Percentiles rank a stretch among this genome's conserved stretches.
Evolutionary conservation across 2,888 invertebrate genomes (phyloP).

Genomic region (Epistrophella euchroma): DNA sequence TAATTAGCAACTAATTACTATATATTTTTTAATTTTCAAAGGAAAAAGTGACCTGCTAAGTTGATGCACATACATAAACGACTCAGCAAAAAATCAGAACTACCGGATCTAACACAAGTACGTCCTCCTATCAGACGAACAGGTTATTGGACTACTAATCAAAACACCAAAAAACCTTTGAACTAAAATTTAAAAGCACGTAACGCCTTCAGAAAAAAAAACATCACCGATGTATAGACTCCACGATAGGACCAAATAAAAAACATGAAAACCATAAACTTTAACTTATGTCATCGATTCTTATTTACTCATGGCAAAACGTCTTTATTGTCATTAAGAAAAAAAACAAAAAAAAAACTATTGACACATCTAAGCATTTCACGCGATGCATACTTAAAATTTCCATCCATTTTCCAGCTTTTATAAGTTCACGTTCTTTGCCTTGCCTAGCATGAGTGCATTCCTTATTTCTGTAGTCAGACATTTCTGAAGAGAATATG

Average conservation of each 20-base stretch:
- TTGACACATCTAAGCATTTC: slow-evolving; percentile 25
- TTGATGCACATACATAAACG: no score
- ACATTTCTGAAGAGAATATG: slow-evolving; percentile 32
- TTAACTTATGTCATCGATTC: slow-evolving; percentile 1
- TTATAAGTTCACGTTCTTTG: slow-evolving; percentile 35
- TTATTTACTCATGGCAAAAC: neutral
- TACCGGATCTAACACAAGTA: no score
- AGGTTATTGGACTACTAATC: no score
- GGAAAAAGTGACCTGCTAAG: no score
- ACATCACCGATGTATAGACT: neutral
- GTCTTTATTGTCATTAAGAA: neutral
- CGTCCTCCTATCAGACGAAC: no score
- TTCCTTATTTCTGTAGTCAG: slow-evolving; percentile 17
- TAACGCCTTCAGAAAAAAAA: neutral
- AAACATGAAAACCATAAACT: neutral
- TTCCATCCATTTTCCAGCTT: slow-evolving; percentile 10
- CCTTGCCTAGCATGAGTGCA: slow-evolving; percentile 44
- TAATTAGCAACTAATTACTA: no score
- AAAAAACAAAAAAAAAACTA: neutral
- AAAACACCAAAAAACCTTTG: no score
- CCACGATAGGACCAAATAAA: neutral
- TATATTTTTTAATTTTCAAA: no score
- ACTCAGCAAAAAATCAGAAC: no score
- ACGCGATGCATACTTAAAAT: slow-evolving; percentile 20
- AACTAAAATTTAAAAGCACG: no score